Evolutionary conservation across 2,888 invertebrate species (phyloP).

Genomic region (Dicroscelio sp.): DNA sequence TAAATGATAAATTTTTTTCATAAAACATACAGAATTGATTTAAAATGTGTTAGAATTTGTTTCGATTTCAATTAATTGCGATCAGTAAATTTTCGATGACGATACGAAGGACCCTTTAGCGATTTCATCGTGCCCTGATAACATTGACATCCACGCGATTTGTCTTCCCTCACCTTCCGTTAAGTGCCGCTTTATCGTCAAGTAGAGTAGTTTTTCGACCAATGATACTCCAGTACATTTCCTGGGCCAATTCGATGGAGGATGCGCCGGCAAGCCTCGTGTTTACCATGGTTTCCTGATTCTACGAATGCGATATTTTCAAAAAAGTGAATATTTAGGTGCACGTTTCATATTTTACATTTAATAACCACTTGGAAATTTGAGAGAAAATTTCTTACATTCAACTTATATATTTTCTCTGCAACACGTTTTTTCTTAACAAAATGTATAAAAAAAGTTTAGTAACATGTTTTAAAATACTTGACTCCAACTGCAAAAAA

Average conservation of each 20-base stretch:
- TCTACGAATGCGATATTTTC: slow-evolving; percentile 86
- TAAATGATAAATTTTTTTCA: too few species aligned
- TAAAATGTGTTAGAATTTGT: too few species aligned
- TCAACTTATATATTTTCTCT: too few species aligned
- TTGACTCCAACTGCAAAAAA: too few species aligned
- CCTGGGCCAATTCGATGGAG: slow-evolving; percentile 75
- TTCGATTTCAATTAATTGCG: too few species aligned
- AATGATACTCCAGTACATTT: slow-evolving; percentile 78
- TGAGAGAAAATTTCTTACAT: too few species aligned
- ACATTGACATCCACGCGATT: slow-evolving; percentile 90
- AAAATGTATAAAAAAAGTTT: too few species aligned
- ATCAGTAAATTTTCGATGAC: slow-evolving; percentile 31
- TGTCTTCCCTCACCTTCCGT: slow-evolving; percentile 88
- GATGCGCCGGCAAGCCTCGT: slow-evolving; percentile 75
- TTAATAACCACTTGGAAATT: too few species aligned
- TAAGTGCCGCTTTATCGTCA: slow-evolving; percentile 86
- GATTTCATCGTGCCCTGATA: slow-evolving; percentile 86
- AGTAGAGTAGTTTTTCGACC: slow-evolving; percentile 85
- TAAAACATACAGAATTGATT: too few species aligned
- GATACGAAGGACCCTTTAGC: slow-evolving; percentile 22
- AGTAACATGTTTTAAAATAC: background rate
- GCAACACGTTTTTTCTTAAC: too few species aligned
- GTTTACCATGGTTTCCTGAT: slow-evolving; percentile 89
- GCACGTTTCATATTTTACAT: too few species aligned
- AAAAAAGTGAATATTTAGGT: slow-evolving; percentile 84